These are phyloP conservation scores for Meghimatium bilineatum DNA, from an alignment of 2,888 invertebrate species.

Conservation along the genomic window DNA sequence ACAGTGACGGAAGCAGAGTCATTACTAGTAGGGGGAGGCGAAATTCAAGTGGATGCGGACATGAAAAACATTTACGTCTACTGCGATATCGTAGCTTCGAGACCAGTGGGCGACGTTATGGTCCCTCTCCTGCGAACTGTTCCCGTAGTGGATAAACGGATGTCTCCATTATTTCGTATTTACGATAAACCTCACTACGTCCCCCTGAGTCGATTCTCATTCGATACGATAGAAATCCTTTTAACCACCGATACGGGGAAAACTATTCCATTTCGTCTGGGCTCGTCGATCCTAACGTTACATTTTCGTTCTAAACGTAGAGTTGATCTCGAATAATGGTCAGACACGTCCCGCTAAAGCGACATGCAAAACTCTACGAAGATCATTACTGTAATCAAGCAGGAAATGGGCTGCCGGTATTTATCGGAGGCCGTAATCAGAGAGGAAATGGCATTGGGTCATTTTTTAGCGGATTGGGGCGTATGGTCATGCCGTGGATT, in stretches of 20 bases:
- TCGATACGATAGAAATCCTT: conserved; percentile 37
- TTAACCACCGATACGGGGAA: conserved; percentile 20
- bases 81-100: neutral
- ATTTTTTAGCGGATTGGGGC: conserved; percentile 10
- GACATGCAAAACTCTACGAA: neutral
- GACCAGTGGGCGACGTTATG: conserved; percentile 22
- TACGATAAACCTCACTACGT: conserved; percentile 40
- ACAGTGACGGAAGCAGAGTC: neutral
- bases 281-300: conserved; percentile 39
- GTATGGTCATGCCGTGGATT: conserved; percentile 24
- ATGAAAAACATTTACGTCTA: conserved; percentile 11
- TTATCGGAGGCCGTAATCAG: neutral
- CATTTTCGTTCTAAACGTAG: conserved; percentile 9
- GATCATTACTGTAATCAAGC: neutral
- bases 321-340: neutral
- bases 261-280: conserved; percentile 9
- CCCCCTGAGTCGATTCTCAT: conserved; percentile 10
- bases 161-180: neutral
- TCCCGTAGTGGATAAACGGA: neutral
- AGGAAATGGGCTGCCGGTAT: neutral
- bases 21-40: neutral
- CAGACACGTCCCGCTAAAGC: neutral
- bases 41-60: neutral
- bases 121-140: conserved; percentile 28
- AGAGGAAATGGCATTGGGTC: neutral